Conservation (phyloP, 2,797 vertebrate genomes). For the Pipistrellus pygmaeus region DNA sequence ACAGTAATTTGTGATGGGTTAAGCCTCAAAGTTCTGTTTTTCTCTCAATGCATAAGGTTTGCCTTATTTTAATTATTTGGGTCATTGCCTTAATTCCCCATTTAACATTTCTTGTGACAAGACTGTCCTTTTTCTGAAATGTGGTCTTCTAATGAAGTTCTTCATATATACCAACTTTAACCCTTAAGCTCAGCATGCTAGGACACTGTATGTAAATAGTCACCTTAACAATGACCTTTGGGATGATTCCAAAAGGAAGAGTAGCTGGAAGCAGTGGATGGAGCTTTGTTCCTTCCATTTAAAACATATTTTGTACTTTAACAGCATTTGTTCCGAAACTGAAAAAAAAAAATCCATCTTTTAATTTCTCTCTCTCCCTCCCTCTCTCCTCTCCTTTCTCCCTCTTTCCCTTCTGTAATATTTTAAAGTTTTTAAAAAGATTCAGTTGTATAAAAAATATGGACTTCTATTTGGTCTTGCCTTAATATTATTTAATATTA, state of each 20-base stretch:
- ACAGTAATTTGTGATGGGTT: constrained; percentile 77
- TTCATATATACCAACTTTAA: constrained; percentile 47
- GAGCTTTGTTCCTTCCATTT: neutral
- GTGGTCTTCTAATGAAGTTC: constrained; percentile 65
- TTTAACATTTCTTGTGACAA: constrained; percentile 71
- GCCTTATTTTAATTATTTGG: constrained; percentile 78
- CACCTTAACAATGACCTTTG: constrained; percentile 39
- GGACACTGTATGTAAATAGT: constrained; percentile 49
- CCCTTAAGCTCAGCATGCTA: constrained; percentile 57
- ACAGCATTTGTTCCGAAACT: neutral
- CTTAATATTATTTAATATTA: neutral
- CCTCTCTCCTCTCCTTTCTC: neutral
- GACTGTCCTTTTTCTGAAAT: constrained; percentile 54
- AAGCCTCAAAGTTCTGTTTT: constrained; percentile 62
- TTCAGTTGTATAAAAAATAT: neutral
- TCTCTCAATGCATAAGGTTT: constrained; percentile 58
- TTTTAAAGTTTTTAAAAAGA: neutral
- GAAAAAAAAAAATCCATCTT: neutral
- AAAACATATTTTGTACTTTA: neutral
- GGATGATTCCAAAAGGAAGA: neutral
- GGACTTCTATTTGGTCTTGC: neutral
- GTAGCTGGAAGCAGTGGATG: neutral
- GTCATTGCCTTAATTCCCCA: constrained; percentile 78
- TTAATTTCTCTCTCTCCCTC: neutral
- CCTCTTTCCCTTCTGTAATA: neutral